Conservation (phyloP, 2,797 vertebrate species). For the Euthynnus affinis region DNA sequence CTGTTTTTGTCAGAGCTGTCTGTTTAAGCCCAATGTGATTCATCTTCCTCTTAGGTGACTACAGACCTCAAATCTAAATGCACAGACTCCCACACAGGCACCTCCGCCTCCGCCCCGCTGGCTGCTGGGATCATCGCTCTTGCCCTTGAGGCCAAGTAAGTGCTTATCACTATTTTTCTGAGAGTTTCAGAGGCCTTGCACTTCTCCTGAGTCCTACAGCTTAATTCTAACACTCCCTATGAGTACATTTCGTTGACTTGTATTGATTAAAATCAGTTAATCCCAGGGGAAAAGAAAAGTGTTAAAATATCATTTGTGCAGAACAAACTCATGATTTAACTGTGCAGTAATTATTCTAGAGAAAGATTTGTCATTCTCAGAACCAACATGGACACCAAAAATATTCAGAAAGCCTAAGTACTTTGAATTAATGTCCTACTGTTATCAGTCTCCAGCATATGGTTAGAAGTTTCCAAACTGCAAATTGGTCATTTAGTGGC, state of each 20-base stretch:
- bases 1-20: background rate
- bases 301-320: constrained; percentile 2
- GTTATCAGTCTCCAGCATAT: constrained; percentile 25
- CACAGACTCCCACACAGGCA: constrained; percentile 97
- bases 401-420: constrained; percentile 13
- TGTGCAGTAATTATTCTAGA: constrained; percentile 18
- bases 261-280: constrained; percentile 15
- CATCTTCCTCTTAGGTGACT: constrained; percentile 87
- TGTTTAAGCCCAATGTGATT: constrained; percentile 32
- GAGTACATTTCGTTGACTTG: constrained; percentile 8
- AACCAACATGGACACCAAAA: background rate
- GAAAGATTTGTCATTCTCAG: constrained; percentile 11
- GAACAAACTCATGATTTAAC: constrained; percentile 6
- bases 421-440: constrained; percentile 19
- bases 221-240: constrained; percentile 19
- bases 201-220: constrained; percentile 21
- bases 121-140: constrained; percentile 98
- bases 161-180: constrained; percentile 58
- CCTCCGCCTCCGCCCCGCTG: constrained; percentile 95
- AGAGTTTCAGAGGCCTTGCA: constrained; percentile 6
- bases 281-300: background rate
- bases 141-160: constrained; percentile 91
- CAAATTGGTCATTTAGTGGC: constrained; percentile 16
- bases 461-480: constrained; percentile 5
- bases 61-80: constrained; percentile 98